phyloP scores from a whole-genome alignment of 2,888 invertebrate genomes.

The Torymus aiolomorphi region DNA sequence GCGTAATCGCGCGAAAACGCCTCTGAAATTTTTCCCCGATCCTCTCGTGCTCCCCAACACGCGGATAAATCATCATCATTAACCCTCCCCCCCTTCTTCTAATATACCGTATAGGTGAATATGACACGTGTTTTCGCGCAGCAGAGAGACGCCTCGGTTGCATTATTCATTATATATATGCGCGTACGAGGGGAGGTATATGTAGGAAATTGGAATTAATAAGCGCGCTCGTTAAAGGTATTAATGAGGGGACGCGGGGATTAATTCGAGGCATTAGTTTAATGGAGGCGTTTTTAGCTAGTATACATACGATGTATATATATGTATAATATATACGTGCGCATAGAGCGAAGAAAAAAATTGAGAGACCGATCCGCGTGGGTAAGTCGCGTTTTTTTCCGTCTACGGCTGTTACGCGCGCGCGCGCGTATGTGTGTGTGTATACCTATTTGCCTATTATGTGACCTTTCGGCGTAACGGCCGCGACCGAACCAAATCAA shows the following conservation, averaged over 20 bases:
- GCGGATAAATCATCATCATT: too few relatives aligned
- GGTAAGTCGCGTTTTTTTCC: too few relatives aligned
- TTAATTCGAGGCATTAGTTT: conserved; percentile 1
- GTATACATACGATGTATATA: too few relatives aligned
- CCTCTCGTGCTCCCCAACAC: too few relatives aligned
- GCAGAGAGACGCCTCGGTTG: background rate
- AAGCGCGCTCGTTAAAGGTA: conserved; percentile 16
- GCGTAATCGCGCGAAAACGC: conserved; percentile 55
- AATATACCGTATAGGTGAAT: too few relatives aligned
- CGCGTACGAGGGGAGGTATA: too few relatives aligned
- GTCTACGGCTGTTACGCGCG: background rate
- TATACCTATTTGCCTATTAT: background rate
- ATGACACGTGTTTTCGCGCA: too few relatives aligned
- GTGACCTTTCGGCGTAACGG: conserved; percentile 9
- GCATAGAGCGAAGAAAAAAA: too few relatives aligned
- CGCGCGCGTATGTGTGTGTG: background rate
- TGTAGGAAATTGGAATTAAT: conserved; percentile 41
- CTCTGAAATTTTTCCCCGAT: conserved; percentile 22
- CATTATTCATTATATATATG: conserved; percentile 10
- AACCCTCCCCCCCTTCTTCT: background rate
- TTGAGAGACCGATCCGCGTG: too few relatives aligned
- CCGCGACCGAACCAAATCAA: conserved; percentile 30
- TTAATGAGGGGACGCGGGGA: conserved; percentile 21
- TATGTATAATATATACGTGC: too few relatives aligned
- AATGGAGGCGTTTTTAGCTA: conserved; percentile 7